Evolutionary conservation across 2,113 vertebrate species (phyloP).

Genomic region (Trematomus loennbergii): DNA sequence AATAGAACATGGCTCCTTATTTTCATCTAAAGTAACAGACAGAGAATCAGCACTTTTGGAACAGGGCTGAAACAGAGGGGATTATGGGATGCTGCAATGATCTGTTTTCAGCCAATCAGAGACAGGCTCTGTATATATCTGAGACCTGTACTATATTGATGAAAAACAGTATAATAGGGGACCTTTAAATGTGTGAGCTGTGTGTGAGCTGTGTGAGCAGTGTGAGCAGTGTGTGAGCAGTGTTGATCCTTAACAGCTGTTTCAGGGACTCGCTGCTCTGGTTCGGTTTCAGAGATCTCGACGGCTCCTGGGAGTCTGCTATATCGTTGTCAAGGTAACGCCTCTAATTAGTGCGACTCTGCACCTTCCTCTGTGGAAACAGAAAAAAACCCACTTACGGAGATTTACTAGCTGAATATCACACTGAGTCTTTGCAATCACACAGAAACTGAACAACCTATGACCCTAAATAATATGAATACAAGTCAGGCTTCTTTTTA

Average conservation of each 20-base stretch:
- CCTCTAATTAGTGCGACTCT: not conserved
- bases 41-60: too few species aligned
- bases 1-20: too few species aligned
- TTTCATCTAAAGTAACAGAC: too few species aligned
- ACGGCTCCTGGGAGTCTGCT: slow-evolving; percentile 96
- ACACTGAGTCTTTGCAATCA: not conserved
- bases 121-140: too few species aligned
- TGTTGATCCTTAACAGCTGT: slow-evolving; percentile 83
- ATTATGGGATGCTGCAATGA: too few species aligned
- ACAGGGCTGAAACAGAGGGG: too few species aligned
- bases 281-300: slow-evolving; percentile 97
- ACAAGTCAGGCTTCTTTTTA: not conserved
- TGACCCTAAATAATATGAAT: not conserved
- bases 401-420: not conserved
- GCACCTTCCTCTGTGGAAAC: not conserved
- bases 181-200: not conserved
- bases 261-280: slow-evolving; percentile 95
- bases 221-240: not conserved
- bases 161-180: too few species aligned
- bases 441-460: not conserved
- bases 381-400: not conserved
- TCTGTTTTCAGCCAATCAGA: too few species aligned
- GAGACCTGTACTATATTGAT: too few species aligned
- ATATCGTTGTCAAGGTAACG: slow-evolving; percentile 98
- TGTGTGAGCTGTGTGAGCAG: not conserved